phyloP scores from a whole-genome alignment of 2,113 vertebrate species.

The Poeciliopsis prolifica region DNA sequence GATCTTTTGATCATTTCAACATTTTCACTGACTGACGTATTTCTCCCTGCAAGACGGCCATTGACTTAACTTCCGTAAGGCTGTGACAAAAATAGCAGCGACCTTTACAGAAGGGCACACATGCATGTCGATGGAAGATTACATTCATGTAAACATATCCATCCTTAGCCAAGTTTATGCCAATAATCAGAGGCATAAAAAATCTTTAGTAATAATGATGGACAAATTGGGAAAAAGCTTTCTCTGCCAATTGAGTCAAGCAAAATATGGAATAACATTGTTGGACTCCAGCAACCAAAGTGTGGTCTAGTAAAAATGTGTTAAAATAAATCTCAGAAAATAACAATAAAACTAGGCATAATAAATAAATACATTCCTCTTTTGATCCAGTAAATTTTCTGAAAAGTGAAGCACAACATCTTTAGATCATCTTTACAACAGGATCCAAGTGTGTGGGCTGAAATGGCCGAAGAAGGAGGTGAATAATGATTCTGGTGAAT shows the following conservation, averaged over 20 bases:
- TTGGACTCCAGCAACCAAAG: not conserved
- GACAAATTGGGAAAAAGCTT: not conserved
- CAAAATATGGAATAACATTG: not conserved
- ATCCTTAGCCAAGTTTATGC: too few relatives aligned
- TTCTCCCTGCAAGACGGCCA: not conserved
- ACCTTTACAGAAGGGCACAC: not conserved
- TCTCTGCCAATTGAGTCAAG: not conserved
- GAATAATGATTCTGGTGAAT: not conserved
- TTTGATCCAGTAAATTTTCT: too few relatives aligned
- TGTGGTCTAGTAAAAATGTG: not conserved
- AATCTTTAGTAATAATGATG: not conserved
- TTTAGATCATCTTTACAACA: not conserved
- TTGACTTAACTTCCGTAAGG: not conserved
- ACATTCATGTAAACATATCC: not conserved
- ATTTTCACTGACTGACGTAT: constrained; percentile 8
- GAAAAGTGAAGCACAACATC: not conserved
- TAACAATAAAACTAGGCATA: not conserved
- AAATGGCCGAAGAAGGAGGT: not conserved
- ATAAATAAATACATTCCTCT: not conserved
- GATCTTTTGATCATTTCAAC: constrained; percentile 17
- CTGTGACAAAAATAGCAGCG: constrained; percentile 3
- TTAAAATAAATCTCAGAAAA: not conserved
- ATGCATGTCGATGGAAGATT: not conserved
- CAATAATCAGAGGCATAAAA: not conserved
- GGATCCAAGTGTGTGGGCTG: not conserved